Conservation (phyloP, 1,140 invertebrate genomes). For the Mercenaria mercenaria region DNA sequence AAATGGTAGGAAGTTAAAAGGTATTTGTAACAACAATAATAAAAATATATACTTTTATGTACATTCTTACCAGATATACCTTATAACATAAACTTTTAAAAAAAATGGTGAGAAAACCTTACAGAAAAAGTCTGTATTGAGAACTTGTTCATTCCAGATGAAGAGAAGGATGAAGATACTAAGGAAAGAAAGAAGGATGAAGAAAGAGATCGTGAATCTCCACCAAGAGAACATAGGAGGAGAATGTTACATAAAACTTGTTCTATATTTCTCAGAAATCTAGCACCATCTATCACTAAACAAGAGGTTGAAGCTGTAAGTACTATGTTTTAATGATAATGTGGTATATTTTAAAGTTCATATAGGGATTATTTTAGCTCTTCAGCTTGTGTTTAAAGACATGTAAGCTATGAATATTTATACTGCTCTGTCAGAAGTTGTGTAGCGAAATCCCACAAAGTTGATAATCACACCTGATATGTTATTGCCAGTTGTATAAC, state of each 20-base stretch:
- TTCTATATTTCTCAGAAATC: slow-evolving; percentile 98
- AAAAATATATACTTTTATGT: no score
- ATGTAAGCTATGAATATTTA: no score
- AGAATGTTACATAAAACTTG: slow-evolving; percentile 94
- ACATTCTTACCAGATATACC: no score
- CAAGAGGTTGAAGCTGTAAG: slow-evolving; percentile 98
- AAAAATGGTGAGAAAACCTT: no score
- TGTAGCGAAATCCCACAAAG: no score
- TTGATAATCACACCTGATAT: no score
- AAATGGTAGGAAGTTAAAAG: slow-evolving; percentile 76
- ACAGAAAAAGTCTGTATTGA: no score
- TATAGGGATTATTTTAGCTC: neutral
- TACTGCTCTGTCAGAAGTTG: no score
- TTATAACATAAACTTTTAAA: no score
- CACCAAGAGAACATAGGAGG: slow-evolving; percentile 22
- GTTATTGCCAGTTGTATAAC: no score
- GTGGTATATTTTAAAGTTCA: neutral
- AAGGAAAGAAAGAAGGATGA: slow-evolving; percentile 73
- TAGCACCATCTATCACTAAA: slow-evolving; percentile 98
- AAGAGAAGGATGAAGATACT: slow-evolving; percentile 78
- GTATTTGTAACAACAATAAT: no score
- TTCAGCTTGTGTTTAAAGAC: no score
- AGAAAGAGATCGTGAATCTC: slow-evolving; percentile 68
- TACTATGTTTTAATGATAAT: slow-evolving; percentile 62
- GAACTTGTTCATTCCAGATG: slow-evolving; percentile 69